Conservation (phyloP, 2,888 invertebrate genomes). For the Lepas anatifera region DNA sequence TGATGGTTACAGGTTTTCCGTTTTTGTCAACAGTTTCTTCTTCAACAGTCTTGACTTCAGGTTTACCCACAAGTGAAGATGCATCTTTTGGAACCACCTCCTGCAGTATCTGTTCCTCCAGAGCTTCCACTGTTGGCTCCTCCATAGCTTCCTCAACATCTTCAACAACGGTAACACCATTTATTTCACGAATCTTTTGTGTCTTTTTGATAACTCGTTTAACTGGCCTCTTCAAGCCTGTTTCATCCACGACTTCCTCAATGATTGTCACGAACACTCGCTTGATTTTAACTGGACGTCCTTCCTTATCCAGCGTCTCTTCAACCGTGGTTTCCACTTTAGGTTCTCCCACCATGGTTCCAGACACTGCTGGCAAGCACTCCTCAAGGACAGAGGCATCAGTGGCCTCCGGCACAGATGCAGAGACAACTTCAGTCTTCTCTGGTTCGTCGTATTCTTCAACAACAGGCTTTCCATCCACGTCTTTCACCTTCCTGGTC, state of each 20-base stretch:
- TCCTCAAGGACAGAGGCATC: neutral
- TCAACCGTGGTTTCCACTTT: neutral
- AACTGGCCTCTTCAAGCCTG: neutral
- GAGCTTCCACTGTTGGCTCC: neutral
- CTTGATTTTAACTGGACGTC: neutral
- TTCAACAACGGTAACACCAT: neutral
- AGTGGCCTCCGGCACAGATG: neutral
- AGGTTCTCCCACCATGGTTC: neutral
- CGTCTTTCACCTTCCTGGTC: neutral
- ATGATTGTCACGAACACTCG: neutral
- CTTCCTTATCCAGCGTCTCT: neutral
- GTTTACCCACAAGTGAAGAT: neutral
- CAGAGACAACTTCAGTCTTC: neutral
- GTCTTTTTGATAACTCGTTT: neutral
- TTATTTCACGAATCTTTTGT: neutral
- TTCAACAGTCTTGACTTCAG: neutral
- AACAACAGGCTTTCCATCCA: neutral
- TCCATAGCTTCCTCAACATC: neutral
- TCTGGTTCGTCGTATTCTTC: neutral
- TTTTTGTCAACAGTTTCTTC: neutral
- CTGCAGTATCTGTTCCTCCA: neutral
- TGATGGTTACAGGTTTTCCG: neutral
- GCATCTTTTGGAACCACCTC: neutral
- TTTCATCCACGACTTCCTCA: neutral
- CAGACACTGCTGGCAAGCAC: neutral